Evolutionary conservation across 2,888 invertebrate genomes (phyloP), one percentile per base, ranked within the genome.

Genomic region (Trissonchulus latispiculum): DNA sequence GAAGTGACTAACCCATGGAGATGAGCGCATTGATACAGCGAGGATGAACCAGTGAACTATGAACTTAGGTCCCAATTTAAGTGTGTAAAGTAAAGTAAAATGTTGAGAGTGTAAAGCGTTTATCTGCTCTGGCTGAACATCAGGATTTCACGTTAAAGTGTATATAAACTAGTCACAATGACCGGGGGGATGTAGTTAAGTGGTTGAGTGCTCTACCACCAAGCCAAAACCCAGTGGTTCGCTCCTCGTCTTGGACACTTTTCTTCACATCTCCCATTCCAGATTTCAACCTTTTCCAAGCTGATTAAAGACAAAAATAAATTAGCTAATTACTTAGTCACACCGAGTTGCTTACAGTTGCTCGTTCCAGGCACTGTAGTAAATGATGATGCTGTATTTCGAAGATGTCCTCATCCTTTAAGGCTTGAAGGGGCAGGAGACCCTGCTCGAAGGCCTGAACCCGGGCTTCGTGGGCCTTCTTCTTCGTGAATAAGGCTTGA

Each of bases 311-410:
- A 15, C n/a, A 59, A n/a, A 59, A 59, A 59, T 59, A 59, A 15
- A 15, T 59, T 59, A 15, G 15, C 59, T 15, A 59, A 59, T n/a
- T 15, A 59, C 15, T 59, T 15, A 59, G 15, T 59, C 59, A 59
- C n/a, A n/a, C n/a, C n/a, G n/a, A n/a, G n/a, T n/a, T n/a, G n/a
- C 89, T 87, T 84, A 91, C 95, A 87, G 99, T 99, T 75, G 99
- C 96, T 85, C 95, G 93, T 85, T 99, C 99, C 81, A 99, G 88
- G 85, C 99, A 99, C 79, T 95, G 89, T 75, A 99, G 88, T 75
- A 99, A 88, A 86, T 99, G 99, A 85, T 99, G 99, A 86, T 99
- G 97, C 86, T 99, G 97, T 85, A 97, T 87, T 84, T 97, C 96
- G 86, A 99, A 97, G 83, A 97, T 95, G 85, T 97, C 96, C 83